Evolutionary conservation across 1,140 invertebrate genomes (phyloP).

Genomic region (Adelges cooleyi): DNA sequence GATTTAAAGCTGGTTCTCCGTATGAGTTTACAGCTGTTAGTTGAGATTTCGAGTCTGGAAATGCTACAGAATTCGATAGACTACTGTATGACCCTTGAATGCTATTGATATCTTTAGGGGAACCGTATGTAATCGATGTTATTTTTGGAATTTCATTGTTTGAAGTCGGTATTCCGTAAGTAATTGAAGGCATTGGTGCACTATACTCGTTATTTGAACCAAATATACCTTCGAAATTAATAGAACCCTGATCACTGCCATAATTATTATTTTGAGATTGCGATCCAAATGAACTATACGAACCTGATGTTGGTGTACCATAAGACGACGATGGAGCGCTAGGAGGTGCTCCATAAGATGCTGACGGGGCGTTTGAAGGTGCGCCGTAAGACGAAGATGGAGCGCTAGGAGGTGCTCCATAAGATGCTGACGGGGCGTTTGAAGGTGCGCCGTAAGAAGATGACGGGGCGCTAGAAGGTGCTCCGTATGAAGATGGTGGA

Average conservation of each 20-base stretch:
- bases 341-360: slow-evolving; percentile 41
- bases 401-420: slow-evolving; percentile 31
- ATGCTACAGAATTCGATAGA: slow-evolving; percentile 5
- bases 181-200: slow-evolving; percentile 24
- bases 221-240: slow-evolving; percentile 29
- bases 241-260: slow-evolving; percentile 11
- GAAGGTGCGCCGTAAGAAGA: slow-evolving; percentile 40
- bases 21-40: slow-evolving; percentile 28
- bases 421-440: slow-evolving; percentile 39
- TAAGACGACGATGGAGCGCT: slow-evolving; percentile 20
- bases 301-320: slow-evolving; percentile 28
- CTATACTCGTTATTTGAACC: slow-evolving; percentile 22
- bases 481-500: slow-evolving; percentile 6
- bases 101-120: slow-evolving; percentile 3
- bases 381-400: slow-evolving; percentile 33
- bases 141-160: not conserved
- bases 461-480: slow-evolving; percentile 31
- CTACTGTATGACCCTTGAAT: slow-evolving; percentile 12
- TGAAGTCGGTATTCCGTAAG: slow-evolving; percentile 26
- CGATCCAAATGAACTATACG: slow-evolving; percentile 24
- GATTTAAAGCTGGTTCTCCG: slow-evolving; percentile 17
- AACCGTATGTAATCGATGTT: slow-evolving; percentile 24
- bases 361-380: slow-evolving; percentile 51
- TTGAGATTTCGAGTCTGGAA: not conserved
- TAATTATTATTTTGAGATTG: slow-evolving; percentile 27